These are phyloP conservation scores for Clunio marinus DNA, from an alignment of 2,888 invertebrate genomes.

Conservation along the genomic window DNA sequence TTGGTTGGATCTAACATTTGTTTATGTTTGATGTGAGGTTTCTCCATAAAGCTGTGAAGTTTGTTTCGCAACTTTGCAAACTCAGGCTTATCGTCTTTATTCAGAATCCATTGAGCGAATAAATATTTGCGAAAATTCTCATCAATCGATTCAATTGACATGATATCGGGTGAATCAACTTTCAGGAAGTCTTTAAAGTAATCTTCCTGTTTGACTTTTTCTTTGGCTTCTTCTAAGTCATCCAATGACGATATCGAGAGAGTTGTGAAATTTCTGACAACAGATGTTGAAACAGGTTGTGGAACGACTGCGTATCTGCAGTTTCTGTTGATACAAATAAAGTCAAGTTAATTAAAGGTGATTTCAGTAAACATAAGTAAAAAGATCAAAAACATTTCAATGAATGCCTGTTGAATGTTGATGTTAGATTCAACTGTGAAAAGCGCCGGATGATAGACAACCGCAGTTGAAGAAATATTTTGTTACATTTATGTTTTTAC, in stretches of 20 bases:
- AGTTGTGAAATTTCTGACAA: conserved; percentile 57
- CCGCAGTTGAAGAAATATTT: background rate
- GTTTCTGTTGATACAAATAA: conserved; percentile 42
- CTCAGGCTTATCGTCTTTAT: conserved; percentile 44
- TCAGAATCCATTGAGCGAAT: conserved; percentile 49
- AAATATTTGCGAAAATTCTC: conserved; percentile 46
- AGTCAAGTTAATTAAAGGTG: no score
- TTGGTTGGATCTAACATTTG: conserved; percentile 47
- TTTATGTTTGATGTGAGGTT: conserved; percentile 44
- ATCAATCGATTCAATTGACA: conserved; percentile 41
- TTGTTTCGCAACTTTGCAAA: conserved; percentile 44
- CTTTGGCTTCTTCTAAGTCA: conserved; percentile 45
- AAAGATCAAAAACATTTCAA: no score
- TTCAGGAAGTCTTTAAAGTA: conserved; percentile 45
- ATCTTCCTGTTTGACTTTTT: conserved; percentile 45
- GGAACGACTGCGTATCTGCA: conserved; percentile 49
- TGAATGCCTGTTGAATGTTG: no score
- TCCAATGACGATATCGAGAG: conserved; percentile 46
- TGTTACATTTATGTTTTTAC: no score
- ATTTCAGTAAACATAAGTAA: no score
- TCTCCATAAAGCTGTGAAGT: conserved; percentile 40
- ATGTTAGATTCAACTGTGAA: no score
- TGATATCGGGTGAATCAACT: conserved; percentile 39
- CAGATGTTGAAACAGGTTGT: conserved; percentile 53
- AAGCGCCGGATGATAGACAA: no score